Evolutionary conservation across 2,797 vertebrate genomes (phyloP).

Genomic region (Acanthurus leucopareius): DNA sequence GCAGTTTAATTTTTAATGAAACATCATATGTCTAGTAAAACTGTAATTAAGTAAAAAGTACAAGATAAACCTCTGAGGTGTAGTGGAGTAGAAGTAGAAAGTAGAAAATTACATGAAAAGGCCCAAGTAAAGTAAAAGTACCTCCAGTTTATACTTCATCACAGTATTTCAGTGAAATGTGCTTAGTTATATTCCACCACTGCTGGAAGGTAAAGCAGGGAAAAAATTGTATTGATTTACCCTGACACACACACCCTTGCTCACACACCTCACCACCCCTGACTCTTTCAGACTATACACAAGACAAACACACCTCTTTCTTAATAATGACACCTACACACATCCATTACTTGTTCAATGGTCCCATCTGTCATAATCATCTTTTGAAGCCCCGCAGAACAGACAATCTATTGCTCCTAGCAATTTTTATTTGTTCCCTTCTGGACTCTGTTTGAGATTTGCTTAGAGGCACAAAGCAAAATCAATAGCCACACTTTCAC

Average conservation of each 20-base stretch:
- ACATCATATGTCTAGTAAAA: too few species aligned
- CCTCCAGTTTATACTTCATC: too few species aligned
- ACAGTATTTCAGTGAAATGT: too few species aligned
- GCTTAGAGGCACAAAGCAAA: conserved; percentile 21
- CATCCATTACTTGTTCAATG: conserved; percentile 41
- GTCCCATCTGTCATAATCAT: conserved; percentile 28
- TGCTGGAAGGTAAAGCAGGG: neutral
- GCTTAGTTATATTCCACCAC: too few species aligned
- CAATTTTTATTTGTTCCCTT: conserved; percentile 3
- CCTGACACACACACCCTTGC: neutral
- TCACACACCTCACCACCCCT: neutral
- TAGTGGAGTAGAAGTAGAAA: too few species aligned
- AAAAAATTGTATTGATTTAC: neutral
- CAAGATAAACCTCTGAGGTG: too few species aligned
- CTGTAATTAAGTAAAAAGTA: too few species aligned
- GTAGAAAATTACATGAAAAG: too few species aligned
- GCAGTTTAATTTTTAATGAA: too few species aligned
- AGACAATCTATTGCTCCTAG: conserved; percentile 7
- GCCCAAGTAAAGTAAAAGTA: too few species aligned
- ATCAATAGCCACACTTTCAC: conserved; percentile 20
- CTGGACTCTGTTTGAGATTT: neutral
- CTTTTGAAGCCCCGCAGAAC: neutral
- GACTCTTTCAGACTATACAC: neutral
- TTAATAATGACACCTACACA: conserved; percentile 8
- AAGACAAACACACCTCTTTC: conserved; percentile 19